Percentiles rank a stretch among this genome's conserved stretches.
phyloP scores from a whole-genome alignment of 2,888 invertebrate species.

The Salpingus planirostris region DNA sequence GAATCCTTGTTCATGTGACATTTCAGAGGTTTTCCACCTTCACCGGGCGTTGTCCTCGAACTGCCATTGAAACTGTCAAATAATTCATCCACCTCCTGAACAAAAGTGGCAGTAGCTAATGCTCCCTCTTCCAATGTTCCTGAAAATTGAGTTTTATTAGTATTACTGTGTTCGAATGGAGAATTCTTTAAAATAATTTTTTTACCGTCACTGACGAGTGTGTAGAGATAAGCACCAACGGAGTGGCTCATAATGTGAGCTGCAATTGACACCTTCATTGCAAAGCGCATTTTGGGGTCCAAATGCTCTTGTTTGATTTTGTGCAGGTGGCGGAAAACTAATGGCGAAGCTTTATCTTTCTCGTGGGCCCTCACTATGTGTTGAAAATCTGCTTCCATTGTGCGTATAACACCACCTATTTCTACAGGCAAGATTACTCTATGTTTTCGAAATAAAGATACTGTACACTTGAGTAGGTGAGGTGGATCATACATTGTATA shows the following conservation, averaged over 20 bases:
- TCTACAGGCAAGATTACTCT: neutral
- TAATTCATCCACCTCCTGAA: slow-evolving; percentile 12
- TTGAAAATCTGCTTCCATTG: slow-evolving; percentile 7
- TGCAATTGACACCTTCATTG: slow-evolving; percentile 21
- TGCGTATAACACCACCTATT: neutral
- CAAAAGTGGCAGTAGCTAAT: slow-evolving; percentile 10
- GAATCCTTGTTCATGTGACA: slow-evolving; percentile 6
- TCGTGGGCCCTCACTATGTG: slow-evolving; percentile 9
- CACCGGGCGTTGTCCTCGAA: neutral
- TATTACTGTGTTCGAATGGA: too few species aligned
- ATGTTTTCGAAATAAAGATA: slow-evolving; percentile 6
- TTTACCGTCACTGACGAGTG: neutral
- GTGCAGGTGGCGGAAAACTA: slow-evolving; percentile 11
- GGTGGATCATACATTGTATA: slow-evolving; percentile 8
- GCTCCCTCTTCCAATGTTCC: slow-evolving; percentile 7
- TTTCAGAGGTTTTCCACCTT: slow-evolving; percentile 11
- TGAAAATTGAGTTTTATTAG: too few species aligned
- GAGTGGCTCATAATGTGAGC: slow-evolving; percentile 16
- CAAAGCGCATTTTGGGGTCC: slow-evolving; percentile 14
- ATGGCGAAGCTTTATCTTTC: slow-evolving; percentile 8
- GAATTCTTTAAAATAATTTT: too few species aligned
- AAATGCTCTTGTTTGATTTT: slow-evolving; percentile 16
- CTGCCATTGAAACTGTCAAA: slow-evolving; percentile 14
- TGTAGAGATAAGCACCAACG: slow-evolving; percentile 13
- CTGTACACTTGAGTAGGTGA: slow-evolving; percentile 6